These are phyloP conservation scores for Lepus oiostolus DNA, from an alignment of 2,797 vertebrate genomes.

Conservation along the genomic window DNA sequence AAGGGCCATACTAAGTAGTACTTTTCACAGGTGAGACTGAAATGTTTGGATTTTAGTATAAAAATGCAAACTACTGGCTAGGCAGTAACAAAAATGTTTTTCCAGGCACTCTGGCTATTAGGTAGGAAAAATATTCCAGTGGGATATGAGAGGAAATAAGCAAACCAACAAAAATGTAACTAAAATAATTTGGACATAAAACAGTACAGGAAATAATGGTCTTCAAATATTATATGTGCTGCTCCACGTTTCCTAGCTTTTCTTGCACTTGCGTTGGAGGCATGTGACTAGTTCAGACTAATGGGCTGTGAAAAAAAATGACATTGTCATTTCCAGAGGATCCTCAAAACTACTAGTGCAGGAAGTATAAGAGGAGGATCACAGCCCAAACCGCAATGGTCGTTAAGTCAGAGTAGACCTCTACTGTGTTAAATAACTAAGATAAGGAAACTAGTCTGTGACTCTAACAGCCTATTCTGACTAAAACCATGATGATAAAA, in stretches of 20 bases:
- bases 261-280: not conserved
- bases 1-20: not conserved
- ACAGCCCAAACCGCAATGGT: not conserved
- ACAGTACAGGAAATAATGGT: not conserved
- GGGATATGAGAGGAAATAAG: not conserved
- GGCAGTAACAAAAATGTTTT: not conserved
- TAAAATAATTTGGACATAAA: not conserved
- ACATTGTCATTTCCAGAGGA: not conserved
- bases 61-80: conserved; percentile 45
- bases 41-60: conserved; percentile 28
- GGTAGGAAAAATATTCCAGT: not conserved
- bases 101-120: not conserved
- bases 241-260: not conserved
- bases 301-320: not conserved
- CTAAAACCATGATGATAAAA: conserved; percentile 35
- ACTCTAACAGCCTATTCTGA: conserved; percentile 11
- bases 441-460: conserved; percentile 7
- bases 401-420: not conserved
- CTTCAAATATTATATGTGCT: conserved; percentile 20
- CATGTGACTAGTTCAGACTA: not conserved
- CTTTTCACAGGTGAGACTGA: not conserved
- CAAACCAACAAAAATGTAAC: not conserved
- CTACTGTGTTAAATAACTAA: not conserved
- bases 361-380: not conserved
- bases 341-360: not conserved